phyloP scores from a whole-genome alignment of 2,797 vertebrate species.

The Bradypus variegatus region DNA sequence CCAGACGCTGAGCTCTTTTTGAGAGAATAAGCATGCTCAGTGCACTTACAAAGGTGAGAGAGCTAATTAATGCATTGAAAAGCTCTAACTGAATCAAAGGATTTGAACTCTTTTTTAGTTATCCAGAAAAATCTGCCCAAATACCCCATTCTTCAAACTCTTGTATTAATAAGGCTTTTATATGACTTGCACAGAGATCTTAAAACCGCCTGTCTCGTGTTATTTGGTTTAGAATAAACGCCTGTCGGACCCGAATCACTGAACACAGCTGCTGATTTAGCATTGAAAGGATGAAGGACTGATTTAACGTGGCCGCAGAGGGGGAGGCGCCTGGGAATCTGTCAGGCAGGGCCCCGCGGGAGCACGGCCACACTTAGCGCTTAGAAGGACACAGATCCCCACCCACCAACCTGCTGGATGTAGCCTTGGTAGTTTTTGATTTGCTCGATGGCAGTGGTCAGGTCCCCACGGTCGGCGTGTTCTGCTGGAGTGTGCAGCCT shows the following conservation, averaged over 20 bases:
- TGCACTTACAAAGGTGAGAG: neutral
- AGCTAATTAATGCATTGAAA: neutral
- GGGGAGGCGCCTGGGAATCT: neutral
- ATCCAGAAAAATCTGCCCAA: neutral
- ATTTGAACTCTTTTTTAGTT: neutral
- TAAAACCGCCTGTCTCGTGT: neutral
- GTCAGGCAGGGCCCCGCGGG: neutral
- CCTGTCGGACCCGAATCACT: neutral
- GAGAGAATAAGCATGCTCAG: neutral
- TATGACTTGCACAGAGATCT: neutral
- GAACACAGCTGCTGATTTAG: neutral
- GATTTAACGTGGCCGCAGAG: neutral
- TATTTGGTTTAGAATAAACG: neutral
- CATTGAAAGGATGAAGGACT: neutral
- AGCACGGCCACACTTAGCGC: neutral
- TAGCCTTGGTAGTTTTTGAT: slow-evolving; percentile 75
- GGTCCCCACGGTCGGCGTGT: slow-evolving; percentile 76
- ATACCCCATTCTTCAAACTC: neutral
- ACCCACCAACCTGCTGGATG: slow-evolving; percentile 75
- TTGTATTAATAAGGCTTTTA: neutral
- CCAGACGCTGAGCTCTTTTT: neutral
- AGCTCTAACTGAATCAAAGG: neutral
- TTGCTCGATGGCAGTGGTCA: slow-evolving; percentile 74
- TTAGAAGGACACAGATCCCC: neutral
- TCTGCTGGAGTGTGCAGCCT: slow-evolving; percentile 74